Evolutionary conservation across 2,797 vertebrate species (phyloP), one percentile per base, ranked within the genome.

Genomic region (Arrhamphus sclerolepis): DNA sequence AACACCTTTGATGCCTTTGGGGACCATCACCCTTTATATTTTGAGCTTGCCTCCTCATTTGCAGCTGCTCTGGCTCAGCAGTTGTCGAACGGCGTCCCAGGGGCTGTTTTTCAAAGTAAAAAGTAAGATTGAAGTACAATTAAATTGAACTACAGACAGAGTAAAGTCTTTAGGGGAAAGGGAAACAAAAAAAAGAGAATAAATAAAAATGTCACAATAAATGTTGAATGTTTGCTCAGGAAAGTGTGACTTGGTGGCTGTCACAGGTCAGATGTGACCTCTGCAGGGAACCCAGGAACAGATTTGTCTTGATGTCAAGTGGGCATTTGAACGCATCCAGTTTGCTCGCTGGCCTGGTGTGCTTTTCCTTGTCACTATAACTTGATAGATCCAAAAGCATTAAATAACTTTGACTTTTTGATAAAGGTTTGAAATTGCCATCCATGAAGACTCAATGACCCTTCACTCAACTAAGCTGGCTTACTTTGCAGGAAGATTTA

Each of bases 291-390:
- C 66, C 48, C 60, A 67, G 83, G 75, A 85, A 84, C 78, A 72
- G 62, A 87, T 85, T 81, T 84, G 79, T 77, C 80, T 81, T 22
- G 38, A 64, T 83, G 82, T 90, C 84, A 84, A 83, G 77, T 85
- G 67, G 58, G 66, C 48, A 20, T 87, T 83, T 87, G 74, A 85
- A 85, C 24, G 52, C 44, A 77, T 79, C 31, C 50, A 50, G 66
- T 52, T 19, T 52, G 64, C 77, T 77, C 74, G 52, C 50, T 84
- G 80, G 84, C 83, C 81, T 56, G 28, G 34, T 52, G 42, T 55
- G 66, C 70, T 83, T 66, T 63, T 74, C 75, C 34, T 63, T 70
- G 72, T 87, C 77, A 76, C n/a, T 56, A 63, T 62, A 70, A 83
- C 72, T 75, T 70, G 62, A 82, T 84, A 76, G 62, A 80, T 56